phyloP scores from a whole-genome alignment of 2,888 invertebrate species.

The Tetramorium bicarinatum region DNA sequence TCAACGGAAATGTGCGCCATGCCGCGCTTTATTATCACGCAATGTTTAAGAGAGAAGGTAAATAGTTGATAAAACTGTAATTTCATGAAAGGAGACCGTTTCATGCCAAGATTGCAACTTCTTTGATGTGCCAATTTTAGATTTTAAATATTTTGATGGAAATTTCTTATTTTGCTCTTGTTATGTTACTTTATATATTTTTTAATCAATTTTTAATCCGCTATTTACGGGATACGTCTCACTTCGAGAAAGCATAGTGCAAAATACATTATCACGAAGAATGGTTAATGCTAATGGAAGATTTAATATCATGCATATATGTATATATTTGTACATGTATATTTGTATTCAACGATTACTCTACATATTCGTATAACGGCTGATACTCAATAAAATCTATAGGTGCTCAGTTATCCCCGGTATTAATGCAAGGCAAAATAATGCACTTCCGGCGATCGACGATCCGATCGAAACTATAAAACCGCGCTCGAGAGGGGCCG shows the following conservation, averaged over 20 bases:
- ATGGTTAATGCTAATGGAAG: not conserved
- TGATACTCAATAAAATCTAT: constrained; percentile 30
- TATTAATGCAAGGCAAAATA: constrained; percentile 44
- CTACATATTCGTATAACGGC: not conserved
- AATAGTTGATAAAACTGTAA: not conserved
- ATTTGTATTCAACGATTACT: not conserved
- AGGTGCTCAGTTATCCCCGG: constrained; percentile 17
- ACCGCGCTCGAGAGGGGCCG: constrained; percentile 46
- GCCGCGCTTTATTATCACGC: not conserved
- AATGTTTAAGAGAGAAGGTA: not conserved
- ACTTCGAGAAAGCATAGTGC: not conserved
- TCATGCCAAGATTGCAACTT: not conserved
- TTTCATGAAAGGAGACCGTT: not conserved
- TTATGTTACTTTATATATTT: not conserved
- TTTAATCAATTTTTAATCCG: not conserved
- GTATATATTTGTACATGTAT: not conserved
- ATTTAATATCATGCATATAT: not conserved
- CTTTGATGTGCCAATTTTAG: not conserved
- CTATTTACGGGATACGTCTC: not conserved
- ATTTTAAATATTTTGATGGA: constrained; percentile 1
- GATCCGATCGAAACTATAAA: constrained; percentile 59
- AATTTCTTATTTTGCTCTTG: not conserved
- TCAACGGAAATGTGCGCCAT: not conserved
- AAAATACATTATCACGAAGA: not conserved
- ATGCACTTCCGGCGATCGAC: constrained; percentile 49